Percentiles rank a stretch among this genome's conserved stretches.
Evolutionary conservation across 1,140 invertebrate genomes (phyloP).

Genomic region (Pseudomyrmex cubaensis): DNA sequence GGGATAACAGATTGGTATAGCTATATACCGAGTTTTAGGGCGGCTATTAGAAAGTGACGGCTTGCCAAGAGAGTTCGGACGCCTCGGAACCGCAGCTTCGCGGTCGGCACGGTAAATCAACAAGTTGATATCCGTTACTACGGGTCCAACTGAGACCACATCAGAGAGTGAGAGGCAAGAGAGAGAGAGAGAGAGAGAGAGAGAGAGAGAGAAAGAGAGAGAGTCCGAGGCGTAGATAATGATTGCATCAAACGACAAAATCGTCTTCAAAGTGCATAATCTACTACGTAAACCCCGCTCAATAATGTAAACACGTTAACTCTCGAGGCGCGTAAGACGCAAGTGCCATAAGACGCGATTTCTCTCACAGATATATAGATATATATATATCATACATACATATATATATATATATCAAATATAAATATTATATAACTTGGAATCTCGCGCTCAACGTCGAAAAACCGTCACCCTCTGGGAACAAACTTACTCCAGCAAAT

Average conservation of each 20-base stretch:
- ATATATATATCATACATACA: no score
- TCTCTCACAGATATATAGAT: not conserved
- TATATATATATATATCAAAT: not conserved
- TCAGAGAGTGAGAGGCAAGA: constrained; percentile 34
- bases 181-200: not conserved
- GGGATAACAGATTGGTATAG: constrained; percentile 54
- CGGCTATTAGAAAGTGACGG: constrained; percentile 80
- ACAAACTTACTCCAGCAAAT: constrained; percentile 55
- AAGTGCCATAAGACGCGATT: constrained; percentile 36
- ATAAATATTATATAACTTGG: constrained; percentile 56
- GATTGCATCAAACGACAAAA: constrained; percentile 46
- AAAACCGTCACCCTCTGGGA: constrained; percentile 49
- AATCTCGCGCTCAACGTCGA: constrained; percentile 35
- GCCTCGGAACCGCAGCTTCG: constrained; percentile 75
- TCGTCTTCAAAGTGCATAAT: constrained; percentile 52
- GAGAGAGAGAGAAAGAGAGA: constrained; percentile 8
- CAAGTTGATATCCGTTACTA: constrained; percentile 81
- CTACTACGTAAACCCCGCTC: constrained; percentile 30
- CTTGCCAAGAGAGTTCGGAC: constrained; percentile 72
- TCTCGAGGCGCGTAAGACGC: constrained; percentile 17
- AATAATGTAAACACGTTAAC: constrained; percentile 53
- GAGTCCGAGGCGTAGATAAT: constrained; percentile 1
- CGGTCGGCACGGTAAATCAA: constrained; percentile 81
- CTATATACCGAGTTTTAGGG: constrained; percentile 73
- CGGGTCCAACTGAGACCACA: constrained; percentile 45